phyloP scores from a whole-genome alignment of 1,140 invertebrate species.

The Calycopis cecrops region DNA sequence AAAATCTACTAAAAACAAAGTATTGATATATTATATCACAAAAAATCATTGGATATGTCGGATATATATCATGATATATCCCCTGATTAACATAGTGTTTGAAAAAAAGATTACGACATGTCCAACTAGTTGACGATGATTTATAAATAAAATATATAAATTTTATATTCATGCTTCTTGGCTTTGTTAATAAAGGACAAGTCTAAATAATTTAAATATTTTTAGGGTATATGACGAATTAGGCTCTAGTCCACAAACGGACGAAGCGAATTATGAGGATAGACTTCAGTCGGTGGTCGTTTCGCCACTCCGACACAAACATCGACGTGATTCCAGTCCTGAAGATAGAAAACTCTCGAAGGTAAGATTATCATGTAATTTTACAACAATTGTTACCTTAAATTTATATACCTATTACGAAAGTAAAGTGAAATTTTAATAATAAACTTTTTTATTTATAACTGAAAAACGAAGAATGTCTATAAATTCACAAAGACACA shows the following conservation, averaged over 20 bases:
- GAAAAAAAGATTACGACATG: too few relatives aligned
- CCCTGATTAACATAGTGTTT: too few relatives aligned
- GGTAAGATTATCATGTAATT: slow-evolving; percentile 26
- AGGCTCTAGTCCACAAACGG: slow-evolving; percentile 60
- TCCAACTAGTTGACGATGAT: too few relatives aligned
- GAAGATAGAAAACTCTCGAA: slow-evolving; percentile 66
- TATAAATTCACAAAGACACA: too few relatives aligned
- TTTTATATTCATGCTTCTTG: background rate
- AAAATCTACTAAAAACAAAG: too few relatives aligned
- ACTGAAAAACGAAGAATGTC: too few relatives aligned
- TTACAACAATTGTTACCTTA: background rate
- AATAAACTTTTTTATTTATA: too few relatives aligned
- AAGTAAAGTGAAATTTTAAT: too few relatives aligned
- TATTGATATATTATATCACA: too few relatives aligned
- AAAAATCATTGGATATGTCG: too few relatives aligned
- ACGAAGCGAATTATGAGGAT: slow-evolving; percentile 58
- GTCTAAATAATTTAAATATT: slow-evolving; percentile 1
- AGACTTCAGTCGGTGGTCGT: slow-evolving; percentile 63
- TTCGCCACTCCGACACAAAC: slow-evolving; percentile 58
- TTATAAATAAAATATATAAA: background rate
- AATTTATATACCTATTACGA: slow-evolving; percentile 1
- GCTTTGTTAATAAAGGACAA: background rate
- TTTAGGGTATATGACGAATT: slow-evolving; percentile 63
- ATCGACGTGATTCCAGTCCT: slow-evolving; percentile 60
- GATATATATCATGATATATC: too few relatives aligned